These are phyloP conservation scores for Leptinotarsa peninsularis DNA, from an alignment of 2,888 invertebrate species.

Conservation along the genomic window DNA sequence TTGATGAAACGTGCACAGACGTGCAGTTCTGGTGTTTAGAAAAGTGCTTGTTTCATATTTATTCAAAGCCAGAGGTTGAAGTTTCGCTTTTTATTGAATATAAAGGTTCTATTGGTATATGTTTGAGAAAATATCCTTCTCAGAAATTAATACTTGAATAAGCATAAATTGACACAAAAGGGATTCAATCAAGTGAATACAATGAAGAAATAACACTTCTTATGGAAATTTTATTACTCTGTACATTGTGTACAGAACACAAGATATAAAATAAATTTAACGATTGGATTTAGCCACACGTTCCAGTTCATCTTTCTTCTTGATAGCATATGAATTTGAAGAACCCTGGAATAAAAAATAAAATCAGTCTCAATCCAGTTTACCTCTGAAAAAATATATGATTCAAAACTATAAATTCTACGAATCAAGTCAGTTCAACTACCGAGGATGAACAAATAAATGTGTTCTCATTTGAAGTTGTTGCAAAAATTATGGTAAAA, in stretches of 20 bases:
- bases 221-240: constrained; percentile 40
- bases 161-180: not conserved
- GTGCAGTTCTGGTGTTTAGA: too few relatives aligned
- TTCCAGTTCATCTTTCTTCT: constrained; percentile 99
- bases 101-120: too few relatives aligned
- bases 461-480: constrained; percentile 19
- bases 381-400: too few relatives aligned
- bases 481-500: constrained; percentile 45
- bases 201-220: constrained; percentile 11
- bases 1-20: too few relatives aligned
- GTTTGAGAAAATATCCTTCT: too few relatives aligned
- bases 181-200: not conserved
- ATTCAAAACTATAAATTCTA: too few relatives aligned
- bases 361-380: too few relatives aligned
- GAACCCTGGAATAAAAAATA: constrained; percentile 78
- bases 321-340: constrained; percentile 99
- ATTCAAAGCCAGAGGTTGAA: too few relatives aligned
- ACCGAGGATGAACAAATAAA: not conserved
- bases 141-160: too few relatives aligned
- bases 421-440: too few relatives aligned
- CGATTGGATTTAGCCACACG: constrained; percentile 99
- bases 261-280: constrained; percentile 73
- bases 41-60: too few relatives aligned
- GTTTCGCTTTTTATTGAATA: too few relatives aligned
- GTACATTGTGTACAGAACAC: constrained; percentile 48